These are phyloP conservation scores for Dipodomys merriami DNA, from an alignment of 2,113 vertebrate genomes.

Conservation along the genomic window DNA sequence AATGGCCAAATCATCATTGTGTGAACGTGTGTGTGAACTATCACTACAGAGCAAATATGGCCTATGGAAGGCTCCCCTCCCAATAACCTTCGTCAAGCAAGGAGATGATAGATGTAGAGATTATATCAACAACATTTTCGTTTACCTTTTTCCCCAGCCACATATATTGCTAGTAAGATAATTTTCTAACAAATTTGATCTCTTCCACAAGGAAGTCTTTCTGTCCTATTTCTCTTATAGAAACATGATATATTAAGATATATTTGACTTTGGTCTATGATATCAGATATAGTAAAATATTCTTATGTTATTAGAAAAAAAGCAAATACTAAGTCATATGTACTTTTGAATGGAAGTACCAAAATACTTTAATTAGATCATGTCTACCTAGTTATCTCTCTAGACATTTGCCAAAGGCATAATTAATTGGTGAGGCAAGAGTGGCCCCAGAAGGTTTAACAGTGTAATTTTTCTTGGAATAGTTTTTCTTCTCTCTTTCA, in stretches of 20 bases:
- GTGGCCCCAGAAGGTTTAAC: constrained; percentile 7
- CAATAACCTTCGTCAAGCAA: constrained; percentile 40
- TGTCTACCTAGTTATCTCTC: not conserved
- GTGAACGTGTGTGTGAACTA: not conserved
- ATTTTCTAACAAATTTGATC: constrained; percentile 36
- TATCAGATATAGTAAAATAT: constrained; percentile 27
- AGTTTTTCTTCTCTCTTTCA: constrained; percentile 7
- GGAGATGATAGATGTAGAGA: not conserved
- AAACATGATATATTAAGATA: constrained; percentile 39
- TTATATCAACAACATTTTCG: constrained; percentile 34
- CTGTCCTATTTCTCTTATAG: not conserved
- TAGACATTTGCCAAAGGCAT: constrained; percentile 23
- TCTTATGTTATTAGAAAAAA: constrained; percentile 49
- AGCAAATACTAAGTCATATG: constrained; percentile 22
- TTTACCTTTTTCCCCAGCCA: not conserved
- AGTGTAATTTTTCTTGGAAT: not conserved
- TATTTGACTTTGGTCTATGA: constrained; percentile 22
- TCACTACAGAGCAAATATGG: not conserved
- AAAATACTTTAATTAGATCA: not conserved
- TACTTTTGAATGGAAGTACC: not conserved
- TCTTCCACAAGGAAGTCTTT: constrained; percentile 26
- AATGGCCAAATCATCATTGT: not conserved
- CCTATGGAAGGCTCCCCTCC: not conserved
- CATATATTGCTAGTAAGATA: not conserved
- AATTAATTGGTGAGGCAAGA: constrained; percentile 4